phyloP scores from a whole-genome alignment of 2,113 vertebrate species.

The Mus spicilegus region DNA sequence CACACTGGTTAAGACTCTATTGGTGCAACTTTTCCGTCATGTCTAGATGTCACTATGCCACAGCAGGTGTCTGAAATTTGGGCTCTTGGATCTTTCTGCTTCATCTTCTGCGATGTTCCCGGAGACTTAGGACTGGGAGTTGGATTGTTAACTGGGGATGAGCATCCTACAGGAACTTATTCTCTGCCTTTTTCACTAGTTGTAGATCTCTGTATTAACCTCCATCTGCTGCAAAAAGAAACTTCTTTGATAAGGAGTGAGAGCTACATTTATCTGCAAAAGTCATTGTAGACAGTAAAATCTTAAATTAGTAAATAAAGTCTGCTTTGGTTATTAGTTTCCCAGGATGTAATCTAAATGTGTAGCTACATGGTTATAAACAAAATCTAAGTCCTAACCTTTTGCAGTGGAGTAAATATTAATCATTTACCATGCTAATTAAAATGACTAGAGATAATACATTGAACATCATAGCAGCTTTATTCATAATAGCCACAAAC shows the following conservation, averaged over 20 bases:
- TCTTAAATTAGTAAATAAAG: constrained; percentile 39
- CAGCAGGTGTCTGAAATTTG: background rate
- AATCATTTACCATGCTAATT: background rate
- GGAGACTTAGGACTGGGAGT: too few relatives aligned
- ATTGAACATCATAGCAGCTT: background rate
- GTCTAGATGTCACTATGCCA: background rate
- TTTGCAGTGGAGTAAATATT: background rate
- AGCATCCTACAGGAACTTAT: background rate
- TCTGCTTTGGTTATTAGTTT: background rate
- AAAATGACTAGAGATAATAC: background rate
- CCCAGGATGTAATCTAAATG: background rate
- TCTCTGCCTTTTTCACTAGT: background rate
- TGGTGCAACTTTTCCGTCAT: background rate
- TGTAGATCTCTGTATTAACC: too few relatives aligned
- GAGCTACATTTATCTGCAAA: background rate
- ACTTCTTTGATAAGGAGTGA: background rate
- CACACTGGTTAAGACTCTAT: background rate
- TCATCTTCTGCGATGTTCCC: background rate
- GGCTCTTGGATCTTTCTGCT: background rate
- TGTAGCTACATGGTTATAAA: background rate
- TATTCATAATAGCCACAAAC: too few relatives aligned
- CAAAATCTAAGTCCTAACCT: background rate
- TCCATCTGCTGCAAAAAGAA: background rate
- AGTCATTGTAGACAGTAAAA: background rate
- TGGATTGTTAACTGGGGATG: too few relatives aligned